Evolutionary conservation across 1,140 invertebrate genomes (phyloP), one percentile per base, ranked within the genome.

Genomic region (Holotrichia oblita): DNA sequence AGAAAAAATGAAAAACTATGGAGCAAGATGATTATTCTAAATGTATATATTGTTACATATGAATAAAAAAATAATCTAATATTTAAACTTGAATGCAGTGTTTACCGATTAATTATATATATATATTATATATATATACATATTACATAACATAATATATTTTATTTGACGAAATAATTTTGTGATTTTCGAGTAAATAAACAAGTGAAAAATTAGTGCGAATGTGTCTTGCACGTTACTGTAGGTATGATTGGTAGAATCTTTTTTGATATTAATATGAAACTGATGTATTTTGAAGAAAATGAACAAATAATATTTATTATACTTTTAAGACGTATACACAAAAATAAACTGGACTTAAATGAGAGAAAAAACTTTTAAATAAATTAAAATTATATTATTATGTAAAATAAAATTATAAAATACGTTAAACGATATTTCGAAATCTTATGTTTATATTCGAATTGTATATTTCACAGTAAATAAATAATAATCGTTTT

Each of bases 11-110:
- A 55, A 80, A 81, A 77, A 83, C 79, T 80, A 82, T 82, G 83
- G 83, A 85, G 83, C 84, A 85, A 86, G 82, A 84, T 84, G 81
- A 87, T 85, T 84, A 86, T 86, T 87, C 86, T 87, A 87, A 87
- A 87, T 87, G 86, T 87, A 87, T 83, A 87, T 87, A 87, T 84
- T 87, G 86, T 87, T 87, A 85, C 82, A 86, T 86, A 86, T 77
- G 73, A 48, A 78, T 44, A 78, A 79, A 81, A 48, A 48, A 84
- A 80, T 83, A 82, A 83, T 84, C 82, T 82, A 82, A 84, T 83
- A 83, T 77, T 80, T 76, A 76, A 76, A 76, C 24, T 77, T 81
- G 79, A 80, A 82, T 83, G 81, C 81, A 81, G 80, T 83, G 81
- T 83, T 81, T 78, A 79, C 34, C 44, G 40, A 73, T 73, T 73